Evolutionary conservation across 2,797 vertebrate genomes (phyloP), one percentile per base, ranked within the genome.

Genomic region (Rallus crepitans): DNA sequence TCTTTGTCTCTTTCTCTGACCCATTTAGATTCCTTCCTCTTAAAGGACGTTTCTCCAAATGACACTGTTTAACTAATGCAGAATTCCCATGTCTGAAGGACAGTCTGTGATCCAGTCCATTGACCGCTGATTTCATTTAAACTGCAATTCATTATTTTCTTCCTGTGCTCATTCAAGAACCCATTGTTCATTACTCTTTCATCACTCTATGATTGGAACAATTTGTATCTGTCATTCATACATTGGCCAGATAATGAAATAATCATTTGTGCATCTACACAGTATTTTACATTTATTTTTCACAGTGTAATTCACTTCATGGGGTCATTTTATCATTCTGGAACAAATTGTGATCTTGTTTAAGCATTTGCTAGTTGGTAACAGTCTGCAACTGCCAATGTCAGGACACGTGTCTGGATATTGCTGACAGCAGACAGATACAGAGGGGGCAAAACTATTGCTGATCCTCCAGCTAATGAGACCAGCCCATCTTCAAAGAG

Each of bases 191-290:
- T 98, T 98, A 98, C 94, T 97, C 97, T 98, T 98, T 98, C 97
- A 98, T 98, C 97, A 96, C 91, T 96, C 87, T 96, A 88, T 97
- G 97, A 98, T 98, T 97, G 97, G 94, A 98, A 97, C 96, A 98
- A 98, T 98, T 98, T 98, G 97, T 98, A 98, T 98, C 97, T 98
- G 98, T 98, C 97, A 24, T 90, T 98, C 97, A 91, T 97, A 97
- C 95, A 88, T 96, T 97, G 98, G 95, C 94, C 97, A 97, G 96
- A 98, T 98, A 98, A 98, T 98, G 97, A 98, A 98, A 98, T 97
- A 97, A 98, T 98, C 95, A 98, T 98, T 97, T 98, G 95, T 97
- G 93, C 97, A 97, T 98, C 97, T 98, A 96, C 70, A 87, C 89
- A 89, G 91, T 96, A 91, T 95, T 97, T 97, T 98, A 97, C 94